Base-by-base conservation (phyloP, 1,140 invertebrate genomes). In the Lordiphosa mommai region DNA sequence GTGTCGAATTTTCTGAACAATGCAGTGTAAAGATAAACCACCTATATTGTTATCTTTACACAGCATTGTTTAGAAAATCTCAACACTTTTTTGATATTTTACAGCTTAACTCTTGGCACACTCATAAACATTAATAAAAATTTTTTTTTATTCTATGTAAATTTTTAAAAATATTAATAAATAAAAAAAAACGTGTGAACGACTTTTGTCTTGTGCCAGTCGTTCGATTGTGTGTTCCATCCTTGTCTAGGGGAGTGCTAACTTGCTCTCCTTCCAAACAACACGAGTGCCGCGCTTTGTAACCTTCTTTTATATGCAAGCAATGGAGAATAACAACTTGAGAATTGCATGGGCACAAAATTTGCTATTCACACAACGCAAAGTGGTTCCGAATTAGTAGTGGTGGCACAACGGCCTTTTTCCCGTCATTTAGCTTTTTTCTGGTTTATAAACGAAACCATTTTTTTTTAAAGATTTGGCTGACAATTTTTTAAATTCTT, bases 191-290 rank as follows among this genome's bases (percentile, higher is more conserved):
- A 86, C 30, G 64, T 43, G 48, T 72, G 74, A 72, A 41, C 76
- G 82, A 41, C 80, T 50, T 23, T 79, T 61, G 69, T 88, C 86
- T 48, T 82, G 93, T 93, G 46, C 93, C 90, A 92, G 92, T 56
- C 92, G 71, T n/a, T 88, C 88, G 86, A 91, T 92, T 91, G 90
- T 90, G 91, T 94, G 91, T 93, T 94, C 94, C 94, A 94, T 95
- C 95, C 94, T 96, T 95, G 94, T 95, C 94, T 93, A 96, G 95
- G n/a, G 95, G 95, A 96, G 95, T 96, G 95, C 95, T 95, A 96
- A 96, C 95, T 94, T 91, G 95, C 95, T 96, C 95, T 96, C 95
- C 95, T 96, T 96, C 95, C 94, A 94, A 95, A 95, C 94, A 93
- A 96, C 95, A 96, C 95, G 37, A 2, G 0, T 14, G 7, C 6